A percentile compares a stretch with the other conserved stretches of the same genome.
phyloP scores from a whole-genome alignment of 2,888 invertebrate species.

The Dioctria rufipes region DNA sequence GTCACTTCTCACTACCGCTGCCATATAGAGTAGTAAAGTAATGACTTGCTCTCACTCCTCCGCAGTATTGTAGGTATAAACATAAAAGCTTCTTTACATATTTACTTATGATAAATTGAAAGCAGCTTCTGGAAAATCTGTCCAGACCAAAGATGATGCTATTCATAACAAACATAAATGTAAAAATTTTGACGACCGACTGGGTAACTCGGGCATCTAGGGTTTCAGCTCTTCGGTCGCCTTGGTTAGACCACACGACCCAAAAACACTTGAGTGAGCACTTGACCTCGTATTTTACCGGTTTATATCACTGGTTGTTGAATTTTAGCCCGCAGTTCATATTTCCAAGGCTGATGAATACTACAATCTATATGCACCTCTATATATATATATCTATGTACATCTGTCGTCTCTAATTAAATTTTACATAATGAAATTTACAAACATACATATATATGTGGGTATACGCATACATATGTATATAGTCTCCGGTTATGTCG shows the following conservation, averaged over 20 bases:
- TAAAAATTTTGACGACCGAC: neutral
- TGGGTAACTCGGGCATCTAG: slow-evolving; percentile 23
- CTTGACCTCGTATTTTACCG: slow-evolving; percentile 37
- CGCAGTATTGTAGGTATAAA: neutral
- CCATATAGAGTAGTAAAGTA: neutral
- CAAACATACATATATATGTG: neutral
- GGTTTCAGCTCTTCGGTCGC: slow-evolving; percentile 1
- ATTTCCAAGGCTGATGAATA: slow-evolving; percentile 19
- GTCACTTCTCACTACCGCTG: neutral
- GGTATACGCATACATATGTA: too few species aligned
- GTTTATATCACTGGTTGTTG: slow-evolving; percentile 1
- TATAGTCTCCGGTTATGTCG: neutral
- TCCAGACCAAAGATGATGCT: neutral
- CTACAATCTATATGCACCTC: too few species aligned
- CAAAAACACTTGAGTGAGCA: slow-evolving; percentile 32
- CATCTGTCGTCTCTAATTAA: slow-evolving; percentile 36
- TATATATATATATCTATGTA: neutral
- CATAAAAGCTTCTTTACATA: neutral
- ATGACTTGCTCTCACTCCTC: neutral
- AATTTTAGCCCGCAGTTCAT: slow-evolving; percentile 12
- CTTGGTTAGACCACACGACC: slow-evolving; percentile 30
- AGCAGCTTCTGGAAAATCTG: neutral
- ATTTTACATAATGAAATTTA: neutral
- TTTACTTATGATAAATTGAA: too few species aligned
- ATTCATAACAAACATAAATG: neutral